These are phyloP conservation scores for Tokudaia muenninki DNA, from an alignment of 2,797 vertebrate species.

Conservation along the genomic window DNA sequence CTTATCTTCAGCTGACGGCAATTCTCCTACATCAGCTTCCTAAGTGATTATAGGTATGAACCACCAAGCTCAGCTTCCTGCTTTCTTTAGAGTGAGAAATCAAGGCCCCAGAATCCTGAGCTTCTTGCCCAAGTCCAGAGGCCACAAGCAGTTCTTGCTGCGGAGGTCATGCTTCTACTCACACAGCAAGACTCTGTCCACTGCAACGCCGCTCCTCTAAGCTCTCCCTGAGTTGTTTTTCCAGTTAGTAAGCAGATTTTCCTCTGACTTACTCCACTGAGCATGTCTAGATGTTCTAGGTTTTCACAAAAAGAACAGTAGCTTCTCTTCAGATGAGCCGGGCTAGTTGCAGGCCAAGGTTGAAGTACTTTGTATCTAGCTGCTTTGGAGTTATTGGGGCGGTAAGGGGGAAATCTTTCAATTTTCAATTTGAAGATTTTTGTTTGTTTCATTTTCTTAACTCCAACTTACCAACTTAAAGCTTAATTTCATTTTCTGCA, in stretches of 20 bases:
- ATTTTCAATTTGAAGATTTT: conserved; percentile 62
- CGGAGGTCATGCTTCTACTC: accelerated
- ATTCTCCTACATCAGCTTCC: not conserved
- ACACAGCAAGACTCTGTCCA: not conserved
- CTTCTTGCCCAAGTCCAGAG: not conserved
- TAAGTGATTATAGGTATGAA: not conserved
- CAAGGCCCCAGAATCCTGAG: not conserved
- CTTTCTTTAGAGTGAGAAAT: not conserved
- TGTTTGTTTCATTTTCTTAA: not conserved
- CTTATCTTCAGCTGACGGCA: not conserved
- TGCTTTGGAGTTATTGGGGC: conserved; percentile 42
- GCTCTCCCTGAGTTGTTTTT: not conserved
- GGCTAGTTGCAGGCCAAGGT: conserved; percentile 45
- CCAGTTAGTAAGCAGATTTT: conserved; percentile 25
- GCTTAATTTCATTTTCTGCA: conserved; percentile 24
- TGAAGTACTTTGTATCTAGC: conserved; percentile 60
- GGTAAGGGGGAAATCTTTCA: not conserved
- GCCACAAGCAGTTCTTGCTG: not conserved
- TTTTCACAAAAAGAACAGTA: conserved; percentile 51
- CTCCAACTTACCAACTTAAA: conserved; percentile 10
- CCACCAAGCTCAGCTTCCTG: not conserved
- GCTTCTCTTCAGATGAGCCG: conserved; percentile 71
- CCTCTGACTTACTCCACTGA: not conserved
- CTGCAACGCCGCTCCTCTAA: not conserved
- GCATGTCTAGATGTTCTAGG: conserved; percentile 50